Evolutionary conservation across 2,797 vertebrate genomes (phyloP).

Genomic region (Sebastes cheni): DNA sequence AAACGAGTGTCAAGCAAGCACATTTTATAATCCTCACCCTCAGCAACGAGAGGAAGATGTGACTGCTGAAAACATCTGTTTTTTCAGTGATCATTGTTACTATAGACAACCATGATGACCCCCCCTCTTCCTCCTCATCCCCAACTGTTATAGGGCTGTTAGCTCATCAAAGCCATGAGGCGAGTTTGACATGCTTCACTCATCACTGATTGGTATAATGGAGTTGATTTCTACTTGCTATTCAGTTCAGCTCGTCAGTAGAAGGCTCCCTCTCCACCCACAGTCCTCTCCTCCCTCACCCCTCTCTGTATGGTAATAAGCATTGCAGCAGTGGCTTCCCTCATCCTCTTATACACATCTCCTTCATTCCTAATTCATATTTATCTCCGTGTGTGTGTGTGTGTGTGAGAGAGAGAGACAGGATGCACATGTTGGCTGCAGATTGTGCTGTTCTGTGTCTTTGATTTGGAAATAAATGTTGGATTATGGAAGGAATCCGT

Average conservation of each 20-base stretch:
- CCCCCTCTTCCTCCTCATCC: background rate
- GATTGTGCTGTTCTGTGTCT: background rate
- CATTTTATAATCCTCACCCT: background rate
- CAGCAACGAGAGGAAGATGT: background rate
- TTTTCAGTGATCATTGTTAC: slow-evolving; percentile 1
- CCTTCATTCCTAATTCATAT: slow-evolving; percentile 53
- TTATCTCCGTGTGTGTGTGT: slow-evolving; percentile 51
- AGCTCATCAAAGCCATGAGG: slow-evolving; percentile 28
- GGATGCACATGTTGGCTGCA: slow-evolving; percentile 27
- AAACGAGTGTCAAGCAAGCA: background rate
- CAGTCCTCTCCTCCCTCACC: slow-evolving; percentile 34
- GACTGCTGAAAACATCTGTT: slow-evolving; percentile 7
- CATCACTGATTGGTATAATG: slow-evolving; percentile 52
- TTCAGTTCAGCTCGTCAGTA: slow-evolving; percentile 58
- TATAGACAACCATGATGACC: background rate
- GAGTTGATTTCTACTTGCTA: slow-evolving; percentile 65
- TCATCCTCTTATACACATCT: slow-evolving; percentile 50
- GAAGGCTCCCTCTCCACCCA: slow-evolving; percentile 61
- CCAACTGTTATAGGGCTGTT: slow-evolving; percentile 25
- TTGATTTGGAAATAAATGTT: slow-evolving; percentile 9
- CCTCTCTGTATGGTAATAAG: slow-evolving; percentile 65
- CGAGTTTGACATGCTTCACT: slow-evolving; percentile 39
- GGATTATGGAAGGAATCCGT: slow-evolving; percentile 6
- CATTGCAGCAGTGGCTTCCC: slow-evolving; percentile 66
- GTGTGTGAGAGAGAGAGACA: background rate